Evolutionary conservation across 2,113 vertebrate genomes (phyloP).

Genomic region (Ariopsis seemanni): DNA sequence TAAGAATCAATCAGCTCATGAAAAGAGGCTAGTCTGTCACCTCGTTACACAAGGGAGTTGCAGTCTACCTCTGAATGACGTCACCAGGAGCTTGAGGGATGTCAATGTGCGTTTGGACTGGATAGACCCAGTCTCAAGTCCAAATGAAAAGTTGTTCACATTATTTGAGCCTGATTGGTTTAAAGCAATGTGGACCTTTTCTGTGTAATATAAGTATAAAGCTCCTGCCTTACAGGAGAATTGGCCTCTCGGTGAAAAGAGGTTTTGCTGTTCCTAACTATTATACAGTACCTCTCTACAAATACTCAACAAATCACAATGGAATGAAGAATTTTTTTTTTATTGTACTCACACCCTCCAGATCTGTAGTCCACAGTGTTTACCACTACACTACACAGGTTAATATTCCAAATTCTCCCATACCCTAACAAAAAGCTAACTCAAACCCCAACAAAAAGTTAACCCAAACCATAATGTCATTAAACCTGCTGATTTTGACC

Average conservation of each 20-base stretch:
- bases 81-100: constrained; percentile 16
- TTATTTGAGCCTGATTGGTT: constrained; percentile 16
- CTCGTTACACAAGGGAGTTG: constrained; percentile 4
- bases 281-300: background rate
- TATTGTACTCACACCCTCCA: no score
- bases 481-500: no score
- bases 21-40: constrained; percentile 22
- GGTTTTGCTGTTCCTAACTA: background rate
- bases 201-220: constrained; percentile 1
- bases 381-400: no score
- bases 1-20: constrained; percentile 23
- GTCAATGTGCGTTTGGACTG: constrained; percentile 13
- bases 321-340: no score
- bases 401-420: no score
- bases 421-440: no score
- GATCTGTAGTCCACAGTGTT: no score
- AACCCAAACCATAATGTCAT: no score
- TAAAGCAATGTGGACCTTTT: background rate
- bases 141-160: constrained; percentile 13
- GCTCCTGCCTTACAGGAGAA: background rate
- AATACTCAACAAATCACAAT: no score
- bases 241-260: background rate
- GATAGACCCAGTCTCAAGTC: constrained; percentile 10
- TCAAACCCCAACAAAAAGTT: no score
- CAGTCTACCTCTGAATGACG: constrained; percentile 12